A percentile compares a stretch with the other conserved stretches of the same genome.
These are phyloP conservation scores for Columba livia DNA, from an alignment of 2,113 vertebrate genomes.

Conservation along the genomic window DNA sequence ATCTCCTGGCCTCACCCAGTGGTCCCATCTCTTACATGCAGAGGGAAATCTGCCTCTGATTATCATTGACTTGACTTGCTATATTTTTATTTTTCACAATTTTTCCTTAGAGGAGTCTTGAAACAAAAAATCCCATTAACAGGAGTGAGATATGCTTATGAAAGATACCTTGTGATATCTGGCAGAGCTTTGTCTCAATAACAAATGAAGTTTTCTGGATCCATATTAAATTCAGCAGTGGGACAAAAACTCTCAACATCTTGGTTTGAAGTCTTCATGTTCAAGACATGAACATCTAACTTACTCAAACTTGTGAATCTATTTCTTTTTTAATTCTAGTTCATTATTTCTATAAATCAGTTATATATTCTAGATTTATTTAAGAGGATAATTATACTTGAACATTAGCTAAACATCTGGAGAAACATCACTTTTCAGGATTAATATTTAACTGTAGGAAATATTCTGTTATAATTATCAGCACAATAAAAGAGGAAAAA, in stretches of 20 bases:
- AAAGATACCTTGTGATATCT: neutral
- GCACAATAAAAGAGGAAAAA: neutral
- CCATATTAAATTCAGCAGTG: neutral
- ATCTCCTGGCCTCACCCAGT: neutral
- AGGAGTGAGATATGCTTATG: neutral
- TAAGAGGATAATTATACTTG: neutral
- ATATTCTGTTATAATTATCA: neutral
- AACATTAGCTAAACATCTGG: slow-evolving; percentile 17
- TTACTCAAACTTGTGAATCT: neutral
- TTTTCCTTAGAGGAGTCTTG: neutral
- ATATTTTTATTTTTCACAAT: neutral
- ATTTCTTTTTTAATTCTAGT: slow-evolving; percentile 5
- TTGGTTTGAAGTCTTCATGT: neutral
- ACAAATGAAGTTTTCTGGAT: neutral
- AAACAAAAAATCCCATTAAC: neutral
- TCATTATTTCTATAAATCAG: neutral
- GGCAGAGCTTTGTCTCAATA: neutral
- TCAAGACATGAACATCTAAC: neutral
- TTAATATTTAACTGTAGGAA: neutral
- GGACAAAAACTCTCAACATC: neutral
- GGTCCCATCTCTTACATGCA: neutral
- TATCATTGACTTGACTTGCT: neutral
- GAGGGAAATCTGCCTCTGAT: neutral
- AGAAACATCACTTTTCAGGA: neutral
- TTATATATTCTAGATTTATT: neutral